A percentile compares a stretch with the other conserved stretches of the same genome.
phyloP scores from a whole-genome alignment of 2,888 invertebrate genomes.

The Drosophila nr. perissopoda region DNA sequence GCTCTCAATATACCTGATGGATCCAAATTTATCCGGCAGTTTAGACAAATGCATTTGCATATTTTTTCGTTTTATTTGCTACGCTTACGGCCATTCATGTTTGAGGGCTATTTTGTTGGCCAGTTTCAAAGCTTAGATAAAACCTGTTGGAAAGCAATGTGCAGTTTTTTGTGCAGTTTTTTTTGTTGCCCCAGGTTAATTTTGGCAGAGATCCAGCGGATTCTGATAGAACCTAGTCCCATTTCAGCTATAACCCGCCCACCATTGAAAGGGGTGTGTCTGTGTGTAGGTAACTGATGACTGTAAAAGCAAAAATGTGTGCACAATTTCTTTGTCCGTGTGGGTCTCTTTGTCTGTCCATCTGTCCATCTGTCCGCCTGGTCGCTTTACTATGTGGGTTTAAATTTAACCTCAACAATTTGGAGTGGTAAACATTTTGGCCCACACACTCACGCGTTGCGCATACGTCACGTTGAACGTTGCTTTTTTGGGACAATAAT shows the following conservation, averaged over 20 bases:
- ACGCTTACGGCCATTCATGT: slow-evolving; percentile 22
- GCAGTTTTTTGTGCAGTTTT: slow-evolving; percentile 20
- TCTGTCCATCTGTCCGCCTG: slow-evolving; percentile 8
- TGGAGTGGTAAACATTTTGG: slow-evolving; percentile 45
- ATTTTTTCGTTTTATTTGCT: slow-evolving; percentile 21
- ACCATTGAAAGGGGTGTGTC: slow-evolving; percentile 11
- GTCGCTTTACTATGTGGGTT: slow-evolving; percentile 22
- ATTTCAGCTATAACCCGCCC: not conserved
- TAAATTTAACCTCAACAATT: slow-evolving; percentile 67
- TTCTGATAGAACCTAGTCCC: slow-evolving; percentile 29
- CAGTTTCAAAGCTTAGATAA: slow-evolving; percentile 61
- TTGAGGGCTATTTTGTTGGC: slow-evolving; percentile 34
- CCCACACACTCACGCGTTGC: slow-evolving; percentile 26
- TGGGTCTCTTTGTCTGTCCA: not conserved
- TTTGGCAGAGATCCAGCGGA: slow-evolving; percentile 35
- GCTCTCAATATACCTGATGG: slow-evolving; percentile 36
- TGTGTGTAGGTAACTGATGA: slow-evolving; percentile 1
- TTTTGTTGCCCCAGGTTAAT: slow-evolving; percentile 1
- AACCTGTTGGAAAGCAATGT: slow-evolving; percentile 46
- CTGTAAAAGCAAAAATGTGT: slow-evolving; percentile 34
- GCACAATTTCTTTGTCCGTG: slow-evolving; percentile 43
- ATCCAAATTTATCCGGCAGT: slow-evolving; percentile 33
- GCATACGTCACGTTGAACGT: slow-evolving; percentile 44
- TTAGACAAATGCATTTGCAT: slow-evolving; percentile 61
- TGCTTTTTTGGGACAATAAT: slow-evolving; percentile 44